Evolutionary conservation across 2,888 invertebrate genomes (phyloP), one percentile per base, ranked within the genome.

Genomic region (Synanthedon tipuliformis): DNA sequence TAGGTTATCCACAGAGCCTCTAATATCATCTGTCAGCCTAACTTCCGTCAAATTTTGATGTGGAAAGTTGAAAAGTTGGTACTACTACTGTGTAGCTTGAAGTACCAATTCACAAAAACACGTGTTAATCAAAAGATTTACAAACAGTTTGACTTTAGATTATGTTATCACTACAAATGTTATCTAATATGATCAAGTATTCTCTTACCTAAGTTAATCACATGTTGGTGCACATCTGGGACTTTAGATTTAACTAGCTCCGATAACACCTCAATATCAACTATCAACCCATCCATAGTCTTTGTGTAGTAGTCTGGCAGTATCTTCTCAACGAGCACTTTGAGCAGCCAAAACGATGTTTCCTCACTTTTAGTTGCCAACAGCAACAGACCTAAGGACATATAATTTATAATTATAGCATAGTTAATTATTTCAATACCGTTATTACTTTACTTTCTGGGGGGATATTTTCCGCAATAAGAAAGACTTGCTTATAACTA

Each of bases 291-390:
- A 53, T 93, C 91, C 97, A 98, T 97, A 55, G 93, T 95, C 62
- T 90, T 92, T 16, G 94, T 92, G 76, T 97, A 97, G 86, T 97
- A 97, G 59, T 94, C 94, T 8, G 97, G 96, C 57, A 97, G 88
- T 65, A 95, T 94, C 66, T 91, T 90, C 71, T 96, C 95, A 7
- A 96, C 93, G 61, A 98, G 85, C n/a, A 92, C 91, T 85, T 96
- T 96, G 53, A 98, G 87, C 53, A 98, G 84, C 97, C 97, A 98
- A 85, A 97, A 98, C 50, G 96, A 93, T 57, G 92, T 92, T 78
- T 97, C 96, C 78, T 97, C 97, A 80, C 91, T 93, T 79, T 95
- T 95, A 23, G 96, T 95, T 40, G 95, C 93, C 59, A 97, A 85
- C 53, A 98, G 80, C 59, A 97, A 81, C 60, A 97, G 84, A 45